These are phyloP conservation scores for Chymomyza fuscimana DNA, from an alignment of 2,888 invertebrate genomes.

Conservation along the genomic window DNA sequence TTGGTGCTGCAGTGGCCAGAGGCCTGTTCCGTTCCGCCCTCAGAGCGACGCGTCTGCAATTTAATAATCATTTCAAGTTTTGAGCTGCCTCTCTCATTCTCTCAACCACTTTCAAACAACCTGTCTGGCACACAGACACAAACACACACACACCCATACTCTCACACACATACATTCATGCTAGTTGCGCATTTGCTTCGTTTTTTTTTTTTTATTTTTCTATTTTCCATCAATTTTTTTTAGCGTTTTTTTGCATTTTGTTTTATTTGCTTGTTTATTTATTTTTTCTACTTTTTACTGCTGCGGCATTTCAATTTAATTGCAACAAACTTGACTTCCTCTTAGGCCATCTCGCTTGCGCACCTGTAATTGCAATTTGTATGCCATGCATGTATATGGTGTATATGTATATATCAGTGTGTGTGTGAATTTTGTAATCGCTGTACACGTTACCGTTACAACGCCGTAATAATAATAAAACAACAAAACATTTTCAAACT, in stretches of 20 bases:
- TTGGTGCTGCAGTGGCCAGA: conserved; percentile 49
- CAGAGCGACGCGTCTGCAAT: conserved; percentile 56
- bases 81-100: conserved; percentile 18
- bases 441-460: conserved; percentile 59
- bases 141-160: conserved; percentile 18
- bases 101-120: conserved; percentile 54
- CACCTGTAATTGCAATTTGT: conserved; percentile 34
- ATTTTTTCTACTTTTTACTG: conserved; percentile 20
- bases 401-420: not conserved
- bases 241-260: conserved; percentile 43
- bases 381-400: conserved; percentile 29
- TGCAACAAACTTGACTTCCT: conserved; percentile 62
- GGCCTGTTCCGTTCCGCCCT: conserved; percentile 19
- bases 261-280: conserved; percentile 33
- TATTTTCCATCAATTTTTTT: conserved; percentile 33
- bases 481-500: conserved; percentile 21
- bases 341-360: conserved; percentile 45
- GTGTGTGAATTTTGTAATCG: conserved; percentile 57
- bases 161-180: conserved; percentile 20
- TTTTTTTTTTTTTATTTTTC: conserved; percentile 22
- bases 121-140: conserved; percentile 45
- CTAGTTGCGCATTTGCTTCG: conserved; percentile 19
- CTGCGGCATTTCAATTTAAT: conserved; percentile 60
- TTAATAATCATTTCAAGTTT: conserved; percentile 59
- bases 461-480: conserved; percentile 43